Base-by-base conservation (phyloP, 2,888 invertebrate species). In the Conchocele bisecta region DNA sequence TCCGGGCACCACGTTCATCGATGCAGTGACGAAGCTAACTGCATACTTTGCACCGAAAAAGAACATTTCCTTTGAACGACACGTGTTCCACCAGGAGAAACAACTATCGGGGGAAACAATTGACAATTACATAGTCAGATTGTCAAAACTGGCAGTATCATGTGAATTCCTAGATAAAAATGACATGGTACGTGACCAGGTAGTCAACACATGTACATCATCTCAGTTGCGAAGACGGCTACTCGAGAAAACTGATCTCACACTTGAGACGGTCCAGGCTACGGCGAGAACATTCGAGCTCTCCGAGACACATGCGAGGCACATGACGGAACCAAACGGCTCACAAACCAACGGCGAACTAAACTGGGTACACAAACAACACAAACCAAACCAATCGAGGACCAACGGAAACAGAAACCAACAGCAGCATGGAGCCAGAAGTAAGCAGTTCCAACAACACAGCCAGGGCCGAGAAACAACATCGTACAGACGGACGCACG, bases 21-120 rank as follows among this genome's bases (percentile, higher is more conserved):
- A 59, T 4, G 35, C 59, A 1, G 48, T 48, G 9, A n/a, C 28
- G 1, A 22, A 17, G 5, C n/a, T 59, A 24, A 24, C 48, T 3
- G 15, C 1, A 20, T 59, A 59, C 24, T 59, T 59, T 17, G 26
- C 26, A 7, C 48, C 59, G 13, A 59, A 48, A 17, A 33, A 59
- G 29, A 59, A 59, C 31, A 48, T 59, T 5, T 35, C 59, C 5
- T 59, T 15, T 46, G 59, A 59, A 31, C 3, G 48, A 26, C 48
- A 59, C 22, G 3, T n/a, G 6, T 59, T 56, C 17, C 35, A 37
- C 17, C 13, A 33, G 37, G 13, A 24, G 13, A 44, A 31, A 31
- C 33, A 48, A 26, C 5, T 5, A 3, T 2, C 2, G 11, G 28
- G 39, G 1, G 48, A 59, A 59, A 48, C 59, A 22, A 26, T 59